Evolutionary conservation across 1,140 invertebrate genomes (phyloP), one percentile per base, ranked within the genome.

Genomic region (Brachionus calyciflorus): DNA sequence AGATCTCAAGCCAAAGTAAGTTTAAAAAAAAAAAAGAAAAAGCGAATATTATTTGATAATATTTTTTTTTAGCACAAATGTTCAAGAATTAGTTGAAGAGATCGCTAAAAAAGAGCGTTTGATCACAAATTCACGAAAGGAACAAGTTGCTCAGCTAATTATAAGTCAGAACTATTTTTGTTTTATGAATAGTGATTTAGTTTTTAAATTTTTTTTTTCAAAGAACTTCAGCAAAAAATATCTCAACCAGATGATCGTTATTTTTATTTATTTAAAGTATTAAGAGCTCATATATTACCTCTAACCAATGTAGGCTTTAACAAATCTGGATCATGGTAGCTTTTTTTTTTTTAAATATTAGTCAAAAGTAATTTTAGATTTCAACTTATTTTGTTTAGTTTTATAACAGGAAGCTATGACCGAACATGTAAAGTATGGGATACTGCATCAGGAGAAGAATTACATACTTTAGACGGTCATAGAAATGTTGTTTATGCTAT

Each of bases 381-480:
- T 78, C 10, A 1, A 21, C n/a, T 17, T 24, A 44, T 82, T 53
- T 77, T 73, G 81, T 80, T 24, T 81, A 92, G 90, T 82, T 92
- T 91, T 83, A 83, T 92, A 60, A 90, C 91, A 1, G 91, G 91
- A 57, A 92, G 91, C 83, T 92, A 92, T 82, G 91, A 93, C 82
- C 84, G 91, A 80, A 92, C 91, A n/a, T 92, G 91, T 84, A 91
- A 91, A 83, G 86, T 92, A 76, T 92, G 91, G 89, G 88, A 91
- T 81, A 89, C 91, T 77, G 88, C 89, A 65, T 87, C 87, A n/a
- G 90, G 90, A 37, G 86, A 86, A 68, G 90, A 91, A 80, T 81
- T 90, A 78, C 86, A 88, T 80, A 89, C 89, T 46, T 86, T 92
- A 10, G 83, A 87, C 44, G 91, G 91, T 24, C 91, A 93, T 80